Evolutionary conservation across 2,113 vertebrate genomes (phyloP), one percentile per base, ranked within the genome.

Genomic region (Verasper variegatus): DNA sequence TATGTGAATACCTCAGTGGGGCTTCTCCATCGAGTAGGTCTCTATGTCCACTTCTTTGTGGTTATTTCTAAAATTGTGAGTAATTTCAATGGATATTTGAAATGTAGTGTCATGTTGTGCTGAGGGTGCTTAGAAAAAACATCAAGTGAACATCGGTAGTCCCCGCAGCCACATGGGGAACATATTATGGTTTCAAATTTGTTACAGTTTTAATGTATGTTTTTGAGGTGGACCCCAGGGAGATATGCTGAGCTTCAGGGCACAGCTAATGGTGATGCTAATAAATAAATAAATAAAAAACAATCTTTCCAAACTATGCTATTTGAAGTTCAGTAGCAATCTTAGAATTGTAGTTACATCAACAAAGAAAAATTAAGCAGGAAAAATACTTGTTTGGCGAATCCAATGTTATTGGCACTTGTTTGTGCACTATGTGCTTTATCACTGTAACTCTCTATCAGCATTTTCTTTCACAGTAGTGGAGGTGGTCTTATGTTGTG

Each of bases 1-100:
- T 37, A 76, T 62, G 61, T 66, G 11, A 40, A 40, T 69, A 21
- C 57, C 66, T 68, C 31, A 55, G 31, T 42, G 60, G 21, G 21
- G 18, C 23, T 62, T 61, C 17, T 54, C 35, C 11, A 1, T 26
- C 15, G 63, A 66, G 3, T 31, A 17, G 5, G 59, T 62, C 61
- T 14, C 18, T 24, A 10, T n/a, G 20, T 20, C 3, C 49, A 51
- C 49, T 51, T 51, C 49, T 37, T 9, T 10, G 35, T 18, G 8
- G 20, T n/a, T 54, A 15, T 54, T 54, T 54, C 2, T 1, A 1
- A 18, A 6, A 17, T 18, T 12, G 40, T 42, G 40, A 42, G 47
- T 18, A 18, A 51, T 51, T 6, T 51, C 17, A 51, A 18, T 13
- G 40, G 40, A 42, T 2, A 42, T 11, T 13, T 12, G 40, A 42